Percentiles rank a stretch among this genome's conserved stretches.
Evolutionary conservation across 2,888 invertebrate species (phyloP).

Genomic region (Xestia sexstrigata): DNA sequence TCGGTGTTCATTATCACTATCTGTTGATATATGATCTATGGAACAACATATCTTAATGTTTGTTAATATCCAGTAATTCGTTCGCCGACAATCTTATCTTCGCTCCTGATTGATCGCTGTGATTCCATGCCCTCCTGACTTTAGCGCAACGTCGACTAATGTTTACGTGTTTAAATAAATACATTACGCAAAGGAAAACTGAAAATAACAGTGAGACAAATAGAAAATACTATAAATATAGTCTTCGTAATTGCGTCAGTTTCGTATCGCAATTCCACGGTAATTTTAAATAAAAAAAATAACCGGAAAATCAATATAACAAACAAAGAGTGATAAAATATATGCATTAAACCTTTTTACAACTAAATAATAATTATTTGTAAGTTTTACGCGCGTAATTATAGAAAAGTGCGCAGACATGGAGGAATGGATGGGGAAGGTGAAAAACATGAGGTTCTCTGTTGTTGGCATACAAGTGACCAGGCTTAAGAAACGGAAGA

Average conservation of each 20-base stretch:
- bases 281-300: conserved; percentile 10
- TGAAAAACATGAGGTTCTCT: conserved; percentile 71
- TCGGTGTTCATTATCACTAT: conserved; percentile 2
- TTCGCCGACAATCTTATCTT: conserved; percentile 63
- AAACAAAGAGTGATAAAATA: conserved; percentile 14
- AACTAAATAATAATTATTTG: neutral
- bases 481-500: conserved; percentile 66
- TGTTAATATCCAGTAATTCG: conserved; percentile 60
- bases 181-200: conserved; percentile 23
- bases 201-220: neutral
- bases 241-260: neutral
- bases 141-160: conserved; percentile 11
- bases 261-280: neutral
- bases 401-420: conserved; percentile 34
- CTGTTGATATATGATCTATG: conserved; percentile 51
- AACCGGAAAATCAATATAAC: neutral
- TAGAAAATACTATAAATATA: neutral
- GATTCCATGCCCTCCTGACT: conserved; percentile 54
- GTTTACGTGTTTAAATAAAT: conserved; percentile 40
- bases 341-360: neutral
- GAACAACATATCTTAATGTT: conserved; percentile 48
- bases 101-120: conserved; percentile 59
- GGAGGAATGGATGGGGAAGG: conserved; percentile 67
- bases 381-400: neutral
- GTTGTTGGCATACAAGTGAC: conserved; percentile 79